Conservation (phyloP, 2,797 vertebrate species). For the Dromococcyx pavoninus region DNA sequence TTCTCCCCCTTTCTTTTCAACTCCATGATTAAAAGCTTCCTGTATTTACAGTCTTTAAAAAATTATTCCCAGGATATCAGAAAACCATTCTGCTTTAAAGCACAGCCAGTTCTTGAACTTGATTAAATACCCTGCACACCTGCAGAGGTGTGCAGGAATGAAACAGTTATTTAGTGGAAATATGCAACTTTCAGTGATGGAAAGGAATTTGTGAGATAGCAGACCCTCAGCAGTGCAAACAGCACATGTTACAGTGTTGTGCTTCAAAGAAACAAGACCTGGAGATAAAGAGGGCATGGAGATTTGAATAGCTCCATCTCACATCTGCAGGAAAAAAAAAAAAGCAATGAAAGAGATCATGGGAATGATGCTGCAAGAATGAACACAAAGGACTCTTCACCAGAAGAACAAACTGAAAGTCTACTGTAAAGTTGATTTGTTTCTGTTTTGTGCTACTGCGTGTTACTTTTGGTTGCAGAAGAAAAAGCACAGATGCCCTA, state of each 20-base stretch:
- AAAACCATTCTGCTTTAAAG: neutral
- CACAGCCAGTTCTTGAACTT: neutral
- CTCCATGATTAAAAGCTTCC: neutral
- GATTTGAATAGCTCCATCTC: constrained; percentile 1
- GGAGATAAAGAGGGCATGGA: neutral
- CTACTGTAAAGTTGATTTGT: constrained; percentile 44
- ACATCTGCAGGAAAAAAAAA: neutral
- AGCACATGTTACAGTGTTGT: neutral
- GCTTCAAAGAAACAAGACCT: constrained; percentile 40
- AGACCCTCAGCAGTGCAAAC: constrained; percentile 39
- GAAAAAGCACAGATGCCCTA: neutral
- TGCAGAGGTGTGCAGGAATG: neutral
- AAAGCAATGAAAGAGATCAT: constrained; percentile 59
- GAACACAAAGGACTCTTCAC: constrained; percentile 81
- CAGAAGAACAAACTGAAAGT: constrained; percentile 83
- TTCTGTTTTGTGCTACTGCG: constrained; percentile 4
- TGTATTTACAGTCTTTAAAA: neutral
- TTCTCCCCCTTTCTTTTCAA: neutral
- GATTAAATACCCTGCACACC: constrained; percentile 2
- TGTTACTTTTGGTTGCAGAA: constrained; percentile 38
- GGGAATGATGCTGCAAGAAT: constrained; percentile 63
- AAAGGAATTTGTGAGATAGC: constrained; percentile 33
- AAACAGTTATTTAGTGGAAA: constrained; percentile 18
- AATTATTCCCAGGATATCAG: neutral
- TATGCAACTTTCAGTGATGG: neutral